A percentile compares a stretch with the other conserved stretches of the same genome.
phyloP scores from a whole-genome alignment of 2,797 vertebrate species.

The Numenius phaeopus region DNA sequence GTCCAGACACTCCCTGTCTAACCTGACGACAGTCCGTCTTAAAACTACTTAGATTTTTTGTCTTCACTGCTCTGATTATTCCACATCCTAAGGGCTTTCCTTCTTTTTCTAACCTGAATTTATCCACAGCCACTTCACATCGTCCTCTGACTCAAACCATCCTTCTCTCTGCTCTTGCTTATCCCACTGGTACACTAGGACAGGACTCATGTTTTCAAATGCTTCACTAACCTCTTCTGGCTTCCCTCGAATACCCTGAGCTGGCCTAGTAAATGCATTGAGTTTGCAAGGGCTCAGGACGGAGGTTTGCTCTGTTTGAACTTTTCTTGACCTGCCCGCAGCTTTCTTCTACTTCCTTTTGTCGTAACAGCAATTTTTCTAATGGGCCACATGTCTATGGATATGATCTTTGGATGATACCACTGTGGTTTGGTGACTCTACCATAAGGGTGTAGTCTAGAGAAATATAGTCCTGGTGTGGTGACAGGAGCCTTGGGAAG shows the following conservation, averaged over 20 bases:
- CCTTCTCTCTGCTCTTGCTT: not conserved
- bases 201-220: not conserved
- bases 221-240: not conserved
- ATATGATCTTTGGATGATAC: not conserved
- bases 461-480: not conserved
- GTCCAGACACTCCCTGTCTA: not conserved
- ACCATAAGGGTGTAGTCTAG: not conserved
- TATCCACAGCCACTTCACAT: not conserved
- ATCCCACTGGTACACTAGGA: not conserved
- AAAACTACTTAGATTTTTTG: not conserved
- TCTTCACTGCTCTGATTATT: not conserved
- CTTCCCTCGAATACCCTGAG: not conserved
- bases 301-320: not conserved
- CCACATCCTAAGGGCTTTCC: not conserved
- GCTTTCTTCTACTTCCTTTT: not conserved
- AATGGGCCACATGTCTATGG: not conserved
- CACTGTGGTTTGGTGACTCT: not conserved
- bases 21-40: not conserved
- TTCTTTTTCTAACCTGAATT: not conserved
- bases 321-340: not conserved
- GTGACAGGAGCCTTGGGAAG: not conserved
- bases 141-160: not conserved
- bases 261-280: not conserved
- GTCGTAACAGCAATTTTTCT: not conserved
- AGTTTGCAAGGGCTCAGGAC: not conserved